A percentile compares a stretch with the other conserved stretches of the same genome.
Evolutionary conservation across 1,140 invertebrate species (phyloP).

Genomic region (Drosophila navojoa): DNA sequence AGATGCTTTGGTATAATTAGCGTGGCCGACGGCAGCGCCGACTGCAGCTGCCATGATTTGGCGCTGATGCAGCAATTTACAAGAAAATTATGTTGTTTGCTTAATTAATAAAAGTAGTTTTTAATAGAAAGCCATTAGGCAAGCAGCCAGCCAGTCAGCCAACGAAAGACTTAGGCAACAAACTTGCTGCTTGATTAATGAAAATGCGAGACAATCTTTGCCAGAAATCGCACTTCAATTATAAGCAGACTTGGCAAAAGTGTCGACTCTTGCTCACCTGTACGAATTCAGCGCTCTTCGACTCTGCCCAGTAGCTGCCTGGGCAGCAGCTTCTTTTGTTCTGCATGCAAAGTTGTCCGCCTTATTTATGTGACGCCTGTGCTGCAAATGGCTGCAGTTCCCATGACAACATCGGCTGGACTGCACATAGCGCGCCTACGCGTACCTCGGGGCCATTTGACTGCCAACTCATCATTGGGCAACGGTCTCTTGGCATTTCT

Average conservation of each 20-base stretch:
- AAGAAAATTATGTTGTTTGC: slow-evolving; percentile 79
- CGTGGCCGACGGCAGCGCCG: slow-evolving; percentile 46
- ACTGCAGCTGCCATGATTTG: slow-evolving; percentile 77
- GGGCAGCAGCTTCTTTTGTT: neutral
- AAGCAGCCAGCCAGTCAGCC: neutral
- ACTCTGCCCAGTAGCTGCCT: slow-evolving; percentile 2
- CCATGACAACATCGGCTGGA: neutral
- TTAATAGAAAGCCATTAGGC: slow-evolving; percentile 70
- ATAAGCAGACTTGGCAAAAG: slow-evolving; percentile 30
- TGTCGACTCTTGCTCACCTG: slow-evolving; percentile 22
- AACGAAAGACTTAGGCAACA: slow-evolving; percentile 59
- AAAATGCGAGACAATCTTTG: slow-evolving; percentile 26
- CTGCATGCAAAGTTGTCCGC: neutral
- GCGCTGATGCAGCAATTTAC: slow-evolving; percentile 76
- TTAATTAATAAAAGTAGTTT: slow-evolving; percentile 82
- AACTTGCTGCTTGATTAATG: slow-evolving; percentile 47
- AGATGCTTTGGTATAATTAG: slow-evolving; percentile 65
- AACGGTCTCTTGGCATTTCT: slow-evolving; percentile 1
- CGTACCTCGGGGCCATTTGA: slow-evolving; percentile 4
- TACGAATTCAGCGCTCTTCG: neutral
- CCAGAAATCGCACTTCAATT: slow-evolving; percentile 29
- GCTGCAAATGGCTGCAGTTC: slow-evolving; percentile 8
- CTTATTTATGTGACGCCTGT: slow-evolving; percentile 6
- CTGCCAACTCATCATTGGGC: slow-evolving; percentile 10
- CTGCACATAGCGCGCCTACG: slow-evolving; percentile 8